Evolutionary conservation across 2,888 invertebrate species (phyloP), one percentile per base, ranked within the genome.

Genomic region (Dolichopus griseipennis): DNA sequence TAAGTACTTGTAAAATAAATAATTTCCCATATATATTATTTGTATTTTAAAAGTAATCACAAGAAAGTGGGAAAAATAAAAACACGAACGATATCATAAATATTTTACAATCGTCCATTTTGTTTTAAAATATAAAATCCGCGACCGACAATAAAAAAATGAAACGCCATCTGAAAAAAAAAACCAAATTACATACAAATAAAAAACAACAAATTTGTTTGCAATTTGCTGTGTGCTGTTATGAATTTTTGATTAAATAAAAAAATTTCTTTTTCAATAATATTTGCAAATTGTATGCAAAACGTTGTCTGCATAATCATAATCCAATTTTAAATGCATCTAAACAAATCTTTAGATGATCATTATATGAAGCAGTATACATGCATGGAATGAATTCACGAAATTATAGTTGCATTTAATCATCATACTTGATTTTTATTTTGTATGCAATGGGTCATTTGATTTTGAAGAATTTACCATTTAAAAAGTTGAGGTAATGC

Each of bases 281-380:
- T 52, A 4, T 15, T 52, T 52, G 52, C 52, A 52, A 63, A 63
- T 63, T 63, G 63, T 63, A 63, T 63, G 27, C 63, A 63, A 64
- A 72, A 73, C 73, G 72, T 70, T 73, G 73, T 73, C 73, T 73
- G 73, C 73, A 73, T 73, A 73, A 71, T 69, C 64, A 64, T 64
- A 64, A 64, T 64, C 64, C 37, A 64, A 64, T 64, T 64, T 64
- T 64, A 64, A 64, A 64, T 64, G 64, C 64, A 64, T 34, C 37
- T 37, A 64, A 34, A 22, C 52, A 52, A n/a, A 15, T 52, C 52
- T 52, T 12, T 12, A 6, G 52, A 52, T 52, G 52, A 52, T 52
- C 52, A 52, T 52, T 12, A 52, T 18, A 52, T 18, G 52, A 52
- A 2, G n/a, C 9, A 18, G 6, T 52, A 18, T 6, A 52, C 15